Conservation (phyloP, 2,113 vertebrate genomes). For the Phoenicopterus ruber region DNA sequence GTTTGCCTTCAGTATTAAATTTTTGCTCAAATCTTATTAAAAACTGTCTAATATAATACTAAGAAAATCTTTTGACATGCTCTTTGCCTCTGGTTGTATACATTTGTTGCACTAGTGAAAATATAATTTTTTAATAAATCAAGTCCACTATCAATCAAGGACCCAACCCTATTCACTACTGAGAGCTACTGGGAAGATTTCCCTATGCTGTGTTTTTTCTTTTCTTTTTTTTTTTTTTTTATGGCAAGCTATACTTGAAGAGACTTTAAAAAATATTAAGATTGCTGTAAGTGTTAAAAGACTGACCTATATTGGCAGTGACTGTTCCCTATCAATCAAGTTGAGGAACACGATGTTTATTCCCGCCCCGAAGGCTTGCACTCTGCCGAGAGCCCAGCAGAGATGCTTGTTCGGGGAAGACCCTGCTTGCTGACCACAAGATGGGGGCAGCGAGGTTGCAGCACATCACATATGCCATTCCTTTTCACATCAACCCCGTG, state of each 20-base stretch:
- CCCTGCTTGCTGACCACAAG: background rate
- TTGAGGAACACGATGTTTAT: background rate
- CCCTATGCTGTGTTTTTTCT: fast-evolving
- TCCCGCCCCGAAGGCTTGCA: background rate
- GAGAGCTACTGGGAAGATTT: background rate
- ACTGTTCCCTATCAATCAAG: background rate
- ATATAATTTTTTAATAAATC: fast-evolving
- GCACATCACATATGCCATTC: background rate
- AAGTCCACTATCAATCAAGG: background rate
- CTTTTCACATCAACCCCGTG: background rate
- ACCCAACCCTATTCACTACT: background rate
- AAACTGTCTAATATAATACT: background rate
- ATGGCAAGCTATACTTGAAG: background rate
- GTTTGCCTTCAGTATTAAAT: background rate
- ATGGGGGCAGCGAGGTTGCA: background rate
- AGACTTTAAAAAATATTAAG: background rate
- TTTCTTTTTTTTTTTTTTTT: background rate
- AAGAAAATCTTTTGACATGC: background rate
- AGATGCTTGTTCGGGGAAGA: background rate
- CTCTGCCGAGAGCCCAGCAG: background rate
- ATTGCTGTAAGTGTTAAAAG: background rate
- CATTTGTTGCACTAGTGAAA: background rate
- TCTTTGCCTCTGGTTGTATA: background rate
- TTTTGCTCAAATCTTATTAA: background rate
- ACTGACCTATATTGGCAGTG: background rate